Base-by-base conservation (phyloP, 2,113 vertebrate species). In the Alexandromys fortis region DNA sequence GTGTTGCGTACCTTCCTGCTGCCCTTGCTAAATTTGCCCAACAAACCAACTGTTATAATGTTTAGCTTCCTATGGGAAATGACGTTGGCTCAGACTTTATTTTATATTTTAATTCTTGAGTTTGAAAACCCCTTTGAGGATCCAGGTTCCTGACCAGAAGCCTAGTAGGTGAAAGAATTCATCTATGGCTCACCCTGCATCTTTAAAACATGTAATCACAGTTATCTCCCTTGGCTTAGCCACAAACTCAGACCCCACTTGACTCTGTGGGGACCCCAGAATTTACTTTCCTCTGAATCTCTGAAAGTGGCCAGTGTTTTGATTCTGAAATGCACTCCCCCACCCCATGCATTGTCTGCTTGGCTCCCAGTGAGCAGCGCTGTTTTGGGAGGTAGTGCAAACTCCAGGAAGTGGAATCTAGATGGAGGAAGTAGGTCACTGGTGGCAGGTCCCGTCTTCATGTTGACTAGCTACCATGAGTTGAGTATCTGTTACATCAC, bases 41-140 rank as follows among this genome's bases (percentile, higher is more conserved):
- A 63, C 28, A 83, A 22, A 82, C 86, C 47, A 52, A 12, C 42
- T 85, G 0, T 94, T 81, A 26, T 0, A 0, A 86, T 98, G 0
- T 0, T 72, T 88, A 30, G 22, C 0, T 94, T 95, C 67, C 93
- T 95, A 10, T 72, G 81, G 92, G 97, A 77, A 91, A 89, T 97
- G 97, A 97, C 96, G 49, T 97, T 98, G 91, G 73, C 0, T 1
- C 90, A 78, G 21, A 94, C 97, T 97, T 97, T 67, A 65, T 17
- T 90, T 97, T 92, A 58, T 94, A 87, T 94, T 96, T 79, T 92
- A 86, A 94, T 96, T 97, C 89, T 94, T 67, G 45, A 81, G 1
- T 94, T 96, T 87, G 85, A 95, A 92, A 94, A 0, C 67, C 2
- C 58, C 77, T 96, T 91, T 95, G 95, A 77, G 61, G 82, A 89